phyloP scores from a whole-genome alignment of 2,888 invertebrate species.

The Eumerus sabulonum region DNA sequence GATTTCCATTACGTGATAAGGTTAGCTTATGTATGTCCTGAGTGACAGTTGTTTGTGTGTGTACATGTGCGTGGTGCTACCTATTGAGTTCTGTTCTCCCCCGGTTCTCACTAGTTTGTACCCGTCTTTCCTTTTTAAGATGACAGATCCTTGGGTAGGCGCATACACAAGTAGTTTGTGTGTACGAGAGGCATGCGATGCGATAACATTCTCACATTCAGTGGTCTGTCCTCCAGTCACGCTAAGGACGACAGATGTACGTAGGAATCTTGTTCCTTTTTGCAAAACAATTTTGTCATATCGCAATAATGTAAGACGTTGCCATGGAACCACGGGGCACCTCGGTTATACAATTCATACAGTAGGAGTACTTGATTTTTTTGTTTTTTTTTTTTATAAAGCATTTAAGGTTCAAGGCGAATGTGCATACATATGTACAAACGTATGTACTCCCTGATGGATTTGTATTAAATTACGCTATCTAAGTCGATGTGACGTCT shows the following conservation, averaged over 20 bases:
- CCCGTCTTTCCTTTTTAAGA: slow-evolving; percentile 22
- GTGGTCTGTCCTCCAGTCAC: slow-evolving; percentile 53
- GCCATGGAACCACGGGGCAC: too few relatives aligned
- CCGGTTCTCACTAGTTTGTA: too few relatives aligned
- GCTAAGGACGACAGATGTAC: slow-evolving; percentile 24
- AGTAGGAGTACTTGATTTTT: too few relatives aligned
- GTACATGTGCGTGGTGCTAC: slow-evolving; percentile 22
- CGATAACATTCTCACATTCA: not conserved
- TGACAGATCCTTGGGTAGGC: slow-evolving; percentile 30
- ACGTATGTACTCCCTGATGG: too few relatives aligned
- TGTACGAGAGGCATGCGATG: too few relatives aligned
- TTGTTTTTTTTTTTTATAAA: too few relatives aligned
- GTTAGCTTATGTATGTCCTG: slow-evolving; percentile 45
- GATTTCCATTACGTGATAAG: slow-evolving; percentile 61
- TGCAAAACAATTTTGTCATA: slow-evolving; percentile 22
- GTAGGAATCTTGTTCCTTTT: not conserved
- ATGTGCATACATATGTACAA: too few relatives aligned
- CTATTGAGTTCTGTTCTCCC: slow-evolving; percentile 28
- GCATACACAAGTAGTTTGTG: not conserved
- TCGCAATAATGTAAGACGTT: slow-evolving; percentile 9
- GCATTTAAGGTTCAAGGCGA: too few relatives aligned
- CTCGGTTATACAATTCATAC: too few relatives aligned
- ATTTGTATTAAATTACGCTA: slow-evolving; percentile 12
- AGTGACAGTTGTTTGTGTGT: slow-evolving; percentile 2
- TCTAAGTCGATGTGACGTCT: not conserved